Conservation (phyloP, 2,113 vertebrate genomes). For the Zosterops pallidus region DNA sequence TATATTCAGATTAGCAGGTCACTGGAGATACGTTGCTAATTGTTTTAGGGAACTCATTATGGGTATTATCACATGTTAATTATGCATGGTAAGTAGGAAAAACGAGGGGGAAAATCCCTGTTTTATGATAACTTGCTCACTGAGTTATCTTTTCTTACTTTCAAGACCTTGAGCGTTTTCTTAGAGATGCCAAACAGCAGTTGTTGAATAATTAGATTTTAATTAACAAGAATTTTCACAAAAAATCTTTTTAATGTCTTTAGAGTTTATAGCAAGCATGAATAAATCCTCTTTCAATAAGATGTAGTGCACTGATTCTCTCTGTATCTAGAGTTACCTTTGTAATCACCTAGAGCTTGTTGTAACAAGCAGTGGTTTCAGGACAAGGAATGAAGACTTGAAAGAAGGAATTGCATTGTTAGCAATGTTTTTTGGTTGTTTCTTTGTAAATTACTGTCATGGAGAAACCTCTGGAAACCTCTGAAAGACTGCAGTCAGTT, state of each 20-base stretch:
- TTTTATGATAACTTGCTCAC: conserved; percentile 39
- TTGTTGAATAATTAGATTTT: conserved; percentile 45
- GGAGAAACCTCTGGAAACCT: neutral
- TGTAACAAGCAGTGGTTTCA: neutral
- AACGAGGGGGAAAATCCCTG: neutral
- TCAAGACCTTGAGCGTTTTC: conserved; percentile 28
- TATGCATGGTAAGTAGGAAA: neutral
- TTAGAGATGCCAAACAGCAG: neutral
- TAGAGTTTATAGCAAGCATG: neutral
- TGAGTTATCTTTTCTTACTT: conserved; percentile 46
- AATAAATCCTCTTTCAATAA: conserved; percentile 18
- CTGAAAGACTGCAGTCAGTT: neutral
- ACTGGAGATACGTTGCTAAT: neutral
- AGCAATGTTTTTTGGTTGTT: neutral
- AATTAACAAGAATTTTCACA: conserved; percentile 20
- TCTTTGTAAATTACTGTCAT: neutral
- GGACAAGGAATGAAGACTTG: neutral
- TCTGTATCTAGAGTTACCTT: neutral
- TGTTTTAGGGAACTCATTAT: conserved; percentile 45
- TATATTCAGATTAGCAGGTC: conserved; percentile 23
- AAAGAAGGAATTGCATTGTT: neutral
- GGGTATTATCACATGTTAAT: conserved; percentile 33
- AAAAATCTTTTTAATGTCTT: neutral
- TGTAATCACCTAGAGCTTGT: neutral
- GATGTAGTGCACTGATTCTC: neutral